A percentile compares a stretch with the other conserved stretches of the same genome.
Evolutionary conservation across 2,797 vertebrate species (phyloP).

Genomic region (Poeciliopsis turneri): DNA sequence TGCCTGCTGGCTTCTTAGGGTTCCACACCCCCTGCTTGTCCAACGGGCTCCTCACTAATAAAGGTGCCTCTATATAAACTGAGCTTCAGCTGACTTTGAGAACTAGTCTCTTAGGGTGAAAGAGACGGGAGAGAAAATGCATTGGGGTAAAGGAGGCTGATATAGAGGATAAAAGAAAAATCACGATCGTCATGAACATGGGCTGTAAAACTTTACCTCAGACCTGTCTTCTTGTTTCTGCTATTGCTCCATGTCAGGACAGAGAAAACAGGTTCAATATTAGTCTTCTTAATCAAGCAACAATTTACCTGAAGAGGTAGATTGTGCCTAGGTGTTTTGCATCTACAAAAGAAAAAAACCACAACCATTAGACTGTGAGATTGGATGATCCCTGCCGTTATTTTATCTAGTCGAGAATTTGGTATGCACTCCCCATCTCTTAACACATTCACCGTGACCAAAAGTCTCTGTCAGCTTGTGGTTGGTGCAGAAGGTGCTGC

Average conservation of each 20-base stretch:
- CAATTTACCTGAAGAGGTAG: conserved; percentile 34
- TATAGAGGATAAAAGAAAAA: conserved; percentile 13
- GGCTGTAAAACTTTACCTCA: conserved; percentile 54
- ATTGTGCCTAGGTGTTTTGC: conserved; percentile 19
- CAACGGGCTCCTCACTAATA: conserved; percentile 61
- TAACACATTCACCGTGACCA: conserved; percentile 7
- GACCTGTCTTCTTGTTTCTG: conserved; percentile 17
- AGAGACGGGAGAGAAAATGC: conserved; percentile 39
- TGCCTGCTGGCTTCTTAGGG: conserved; percentile 47
- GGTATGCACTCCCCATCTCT: not conserved
- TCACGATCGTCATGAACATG: conserved; percentile 32
- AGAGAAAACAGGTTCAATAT: conserved; percentile 7
- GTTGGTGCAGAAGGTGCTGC: conserved; percentile 35
- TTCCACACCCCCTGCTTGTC: conserved; percentile 19
- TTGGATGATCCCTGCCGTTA: conserved; percentile 9
- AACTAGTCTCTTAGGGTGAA: conserved; percentile 68
- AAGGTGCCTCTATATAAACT: conserved; percentile 77
- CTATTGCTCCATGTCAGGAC: conserved; percentile 10
- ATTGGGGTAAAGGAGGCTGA: conserved; percentile 22
- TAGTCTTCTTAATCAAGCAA: conserved; percentile 25
- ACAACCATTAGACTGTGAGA: conserved; percentile 23
- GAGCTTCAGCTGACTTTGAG: conserved; percentile 77
- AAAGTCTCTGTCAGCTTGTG: conserved; percentile 3
- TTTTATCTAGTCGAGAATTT: conserved; percentile 6
- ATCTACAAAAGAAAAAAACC: conserved; percentile 18